Base-by-base conservation (phyloP, 1,140 invertebrate species). In the Ctenoplectra terminalis region DNA sequence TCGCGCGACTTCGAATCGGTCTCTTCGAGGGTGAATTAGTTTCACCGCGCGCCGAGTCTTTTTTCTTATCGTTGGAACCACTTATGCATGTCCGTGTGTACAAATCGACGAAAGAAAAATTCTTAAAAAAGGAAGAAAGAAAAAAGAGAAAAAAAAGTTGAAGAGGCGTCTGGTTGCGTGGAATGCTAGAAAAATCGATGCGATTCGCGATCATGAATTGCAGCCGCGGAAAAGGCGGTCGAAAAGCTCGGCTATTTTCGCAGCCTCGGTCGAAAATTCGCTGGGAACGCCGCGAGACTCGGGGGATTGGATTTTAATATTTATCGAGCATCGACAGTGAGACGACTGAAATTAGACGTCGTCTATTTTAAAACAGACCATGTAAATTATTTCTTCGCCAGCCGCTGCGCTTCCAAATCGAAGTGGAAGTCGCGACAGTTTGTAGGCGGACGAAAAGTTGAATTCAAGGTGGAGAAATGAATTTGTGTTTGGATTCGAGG, bases 231-330 rank as follows among this genome's bases (percentile, higher is more conserved):
- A 63, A 23, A 31, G 29, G 7, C 31, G 1, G 6, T 2, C 26
- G 43, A 50, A 58, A 26, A 23, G 17, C 9, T 17, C 34, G 23
- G 11, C n/a, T 54, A 70, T 70, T 70, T 26, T 56, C n/a, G 34
- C 34, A 23, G n/a, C 26, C 9, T 50, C 31, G 15, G 17, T 52
- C 31, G 29, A 37, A 52, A 54, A 54, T 71, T 54, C 31, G 17
- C 23, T 17, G 61, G n/a, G 15, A 64, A 64, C 29, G 31, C 29
- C 4, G 8, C 31, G 67, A 15, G 48, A 76, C 26, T 26, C 6
- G 29, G 2, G 17, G 23, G 37, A 60, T 60, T 70, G 66, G 66
- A 71, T 71, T 78, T 78, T 60, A 78, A 78, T 78, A 60, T 71
- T 71, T 54, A 78, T 34, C 48, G 52, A 46, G 20, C 15, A 7